Base-by-base conservation (phyloP, 2,888 invertebrate genomes). In the Acanthacorydalis orientalis region DNA sequence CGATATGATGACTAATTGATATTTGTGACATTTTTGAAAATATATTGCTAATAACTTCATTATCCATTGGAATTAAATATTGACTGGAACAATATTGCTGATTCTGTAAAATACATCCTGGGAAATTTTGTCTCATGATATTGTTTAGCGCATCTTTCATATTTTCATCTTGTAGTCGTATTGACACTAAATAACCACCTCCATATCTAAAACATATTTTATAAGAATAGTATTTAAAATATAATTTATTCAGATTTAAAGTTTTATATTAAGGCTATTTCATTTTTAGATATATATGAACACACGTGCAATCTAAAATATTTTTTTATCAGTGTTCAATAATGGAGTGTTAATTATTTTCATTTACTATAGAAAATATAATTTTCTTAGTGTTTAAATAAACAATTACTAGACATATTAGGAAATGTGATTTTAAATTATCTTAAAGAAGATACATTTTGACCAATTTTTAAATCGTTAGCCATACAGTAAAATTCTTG, bases 131-230 rank as follows among this genome's bases (percentile, higher is more conserved):
- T 16, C 42, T 12, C 44, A 51, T 50, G 31, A 49, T 14, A 11
- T 46, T 41, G 23, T 48, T 33, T 31, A 51, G 33, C 1, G 45
- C 32, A 41, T 48, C 46, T 47, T 48, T 48, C 42, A 48, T 43
- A n/a, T 44, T 42, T 35, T 47, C 41, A 33, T 49, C 44, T 37
- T 57, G 56, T 52, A 64, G 62, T 49, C 68, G 63, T 50, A 69
- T 59, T 48, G 64, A 65, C 53, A 71, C 69, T 42, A 70, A 64
- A 63, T 72, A 70, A 6, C 75, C 75, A 49, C 73, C 72, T 53
- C 75, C 73, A 58, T 70, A 74, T 56, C 75, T 74, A 39, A 11
- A 37, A 9, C 46, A 46, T 14, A 39, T 23, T 10, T n/a, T 8
- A 32, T 31, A 1, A 23, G 11, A 11, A n/a, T 38, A 39, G n/a